Percentiles rank a stretch among this genome's conserved stretches.
These are phyloP conservation scores for Gnathonemus echidnorhynchus DNA, from an alignment of 2,113 vertebrate species.

Conservation along the genomic window DNA sequence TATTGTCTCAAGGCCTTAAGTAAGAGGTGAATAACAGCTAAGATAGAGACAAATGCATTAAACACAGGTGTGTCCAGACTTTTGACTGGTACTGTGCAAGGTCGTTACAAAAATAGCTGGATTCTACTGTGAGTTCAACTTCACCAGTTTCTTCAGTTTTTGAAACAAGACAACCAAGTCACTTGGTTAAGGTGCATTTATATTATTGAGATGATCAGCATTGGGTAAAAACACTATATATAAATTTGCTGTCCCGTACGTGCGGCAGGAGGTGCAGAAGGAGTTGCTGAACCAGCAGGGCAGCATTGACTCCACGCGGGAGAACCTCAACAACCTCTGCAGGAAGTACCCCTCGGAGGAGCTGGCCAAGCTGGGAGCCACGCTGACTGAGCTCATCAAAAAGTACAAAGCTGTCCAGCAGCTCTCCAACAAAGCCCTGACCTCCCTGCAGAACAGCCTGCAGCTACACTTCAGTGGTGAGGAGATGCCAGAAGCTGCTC, in stretches of 20 bases:
- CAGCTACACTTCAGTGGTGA: slow-evolving; percentile 84
- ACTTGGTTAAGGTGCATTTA: not conserved
- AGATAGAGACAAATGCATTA: not conserved
- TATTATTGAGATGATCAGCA: not conserved
- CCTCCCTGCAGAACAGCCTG: slow-evolving; percentile 72
- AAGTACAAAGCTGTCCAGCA: slow-evolving; percentile 84
- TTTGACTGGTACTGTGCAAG: not conserved
- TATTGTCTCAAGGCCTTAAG: not conserved
- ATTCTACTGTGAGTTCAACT: not conserved
- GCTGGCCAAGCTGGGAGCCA: slow-evolving; percentile 71
- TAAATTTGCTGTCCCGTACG: not conserved
- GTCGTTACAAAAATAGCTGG: not conserved
- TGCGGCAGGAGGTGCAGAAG: slow-evolving; percentile 76
- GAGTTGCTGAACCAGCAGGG: slow-evolving; percentile 83
- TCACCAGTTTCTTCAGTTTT: not conserved
- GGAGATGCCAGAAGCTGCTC: slow-evolving; percentile 24
- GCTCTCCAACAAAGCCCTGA: slow-evolving; percentile 71
- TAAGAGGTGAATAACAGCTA: not conserved
- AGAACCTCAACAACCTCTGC: slow-evolving; percentile 83
- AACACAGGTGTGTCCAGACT: not conserved
- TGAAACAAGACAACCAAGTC: not conserved
- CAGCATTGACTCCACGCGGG: slow-evolving; percentile 71
- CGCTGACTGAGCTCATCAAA: slow-evolving; percentile 76
- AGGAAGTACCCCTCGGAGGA: slow-evolving; percentile 82
- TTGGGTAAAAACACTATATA: not conserved